Evolutionary conservation across 2,888 invertebrate species (phyloP), one percentile per base, ranked within the genome.

Genomic region (Dermolepida albohirtum): DNA sequence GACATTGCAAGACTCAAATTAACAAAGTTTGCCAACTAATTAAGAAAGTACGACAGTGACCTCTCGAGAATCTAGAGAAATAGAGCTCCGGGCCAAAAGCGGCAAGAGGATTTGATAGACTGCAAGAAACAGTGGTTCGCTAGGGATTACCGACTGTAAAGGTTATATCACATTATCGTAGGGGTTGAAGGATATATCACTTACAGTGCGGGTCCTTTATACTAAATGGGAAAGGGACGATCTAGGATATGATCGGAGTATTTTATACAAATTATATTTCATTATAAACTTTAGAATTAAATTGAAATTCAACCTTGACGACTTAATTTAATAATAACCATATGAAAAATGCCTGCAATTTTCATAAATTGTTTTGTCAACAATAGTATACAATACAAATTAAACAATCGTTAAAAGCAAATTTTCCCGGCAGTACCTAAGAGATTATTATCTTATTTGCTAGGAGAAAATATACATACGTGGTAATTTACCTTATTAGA

Each of bases 1-100:
- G 81, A 79, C 80, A 81, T 78, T 77, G 77, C 78, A 77, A 77
- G 77, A 78, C 78, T 78, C 74, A 80, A 81, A 81, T 81, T 81
- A 82, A 81, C 80, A 81, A 81, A 82, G 79, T 82, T 82, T 79
- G 75, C 75, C 70, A 80, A 82, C 81, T 82, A 80, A 82, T 82
- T 82, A 81, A 80, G 81, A 81, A 81, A 80, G 79, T 80, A 80
- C 78, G 77, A 73, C 74, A 76, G 76, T 79, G 79, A 79, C 80
- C 80, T 78, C 78, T 67, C 70, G 76, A 76, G 78, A 75, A 75
- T 73, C 71, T 66, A 66, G 69, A 71, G 67, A 67, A 71, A 63
- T 51, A 49, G 54, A 54, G 55, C 64, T 64, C 14, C n/a, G 69
- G 70, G 71, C 67, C 71, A 64, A 59, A 47, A 67, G 72, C 68